Conservation (phyloP, 2,797 vertebrate genomes). For the Sebastes diploproa region DNA sequence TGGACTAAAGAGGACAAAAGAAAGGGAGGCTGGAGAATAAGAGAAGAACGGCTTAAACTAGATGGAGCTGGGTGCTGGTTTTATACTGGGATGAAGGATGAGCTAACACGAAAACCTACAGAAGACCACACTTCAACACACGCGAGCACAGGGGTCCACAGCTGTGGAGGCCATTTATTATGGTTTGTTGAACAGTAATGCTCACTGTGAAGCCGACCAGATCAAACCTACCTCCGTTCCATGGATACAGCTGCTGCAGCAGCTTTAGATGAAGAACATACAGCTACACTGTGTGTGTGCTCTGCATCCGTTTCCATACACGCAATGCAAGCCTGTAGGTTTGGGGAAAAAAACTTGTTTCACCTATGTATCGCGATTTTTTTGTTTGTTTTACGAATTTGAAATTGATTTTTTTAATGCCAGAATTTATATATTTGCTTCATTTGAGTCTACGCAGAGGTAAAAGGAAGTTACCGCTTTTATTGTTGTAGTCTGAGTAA, state of each 20-base stretch:
- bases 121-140: neutral
- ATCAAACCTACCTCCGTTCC: conserved; percentile 15
- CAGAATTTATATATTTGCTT: no score
- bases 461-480: no score
- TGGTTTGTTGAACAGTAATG: conserved; percentile 47
- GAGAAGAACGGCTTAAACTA: neutral
- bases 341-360: no score
- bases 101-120: neutral
- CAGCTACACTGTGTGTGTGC: neutral
- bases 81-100: conserved; percentile 20
- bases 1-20: neutral
- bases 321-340: accelerated
- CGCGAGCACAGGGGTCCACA: conserved; percentile 22
- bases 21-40: neutral
- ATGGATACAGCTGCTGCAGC: neutral
- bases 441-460: no score
- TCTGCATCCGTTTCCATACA: neutral
- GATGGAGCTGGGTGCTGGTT: conserved; percentile 3
- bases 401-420: no score
- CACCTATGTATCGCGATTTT: no score
- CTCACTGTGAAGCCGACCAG: conserved; percentile 38
- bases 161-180: conserved; percentile 48
- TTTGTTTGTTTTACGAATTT: no score
- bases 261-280: neutral
- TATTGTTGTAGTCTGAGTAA: no score